phyloP scores from a whole-genome alignment of 2,113 vertebrate species.

The Scalopus aquaticus region DNA sequence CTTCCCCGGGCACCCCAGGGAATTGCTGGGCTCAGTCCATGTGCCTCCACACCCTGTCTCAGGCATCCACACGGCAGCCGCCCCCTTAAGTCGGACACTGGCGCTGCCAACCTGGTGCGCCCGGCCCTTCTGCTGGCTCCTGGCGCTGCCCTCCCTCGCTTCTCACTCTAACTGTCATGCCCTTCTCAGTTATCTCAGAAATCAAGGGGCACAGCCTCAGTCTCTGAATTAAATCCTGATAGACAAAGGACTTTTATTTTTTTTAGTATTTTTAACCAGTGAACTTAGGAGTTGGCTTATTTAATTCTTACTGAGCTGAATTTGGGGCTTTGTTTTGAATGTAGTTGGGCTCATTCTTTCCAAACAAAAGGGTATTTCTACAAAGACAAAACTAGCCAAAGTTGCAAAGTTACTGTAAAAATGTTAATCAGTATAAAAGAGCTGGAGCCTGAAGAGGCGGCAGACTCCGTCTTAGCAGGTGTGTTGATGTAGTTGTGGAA shows the following conservation, averaged over 20 bases:
- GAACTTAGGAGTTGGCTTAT: neutral
- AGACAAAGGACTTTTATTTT: neutral
- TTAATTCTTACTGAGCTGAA: neutral
- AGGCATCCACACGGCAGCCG: neutral
- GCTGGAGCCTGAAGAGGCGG: neutral
- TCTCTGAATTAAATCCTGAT: neutral
- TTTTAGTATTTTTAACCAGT: neutral
- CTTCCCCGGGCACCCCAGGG: neutral
- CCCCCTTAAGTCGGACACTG: neutral
- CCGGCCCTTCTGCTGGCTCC: neutral
- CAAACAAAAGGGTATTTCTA: neutral
- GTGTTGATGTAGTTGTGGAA: neutral
- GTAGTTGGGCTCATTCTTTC: neutral
- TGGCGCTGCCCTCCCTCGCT: neutral
- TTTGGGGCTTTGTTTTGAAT: neutral
- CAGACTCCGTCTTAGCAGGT: neutral
- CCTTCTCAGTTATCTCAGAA: neutral
- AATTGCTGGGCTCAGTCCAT: neutral
- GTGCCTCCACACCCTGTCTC: neutral
- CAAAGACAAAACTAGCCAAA: neutral
- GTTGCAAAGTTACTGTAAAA: neutral
- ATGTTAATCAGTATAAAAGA: neutral
- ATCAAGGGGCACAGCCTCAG: neutral
- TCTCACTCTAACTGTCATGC: neutral
- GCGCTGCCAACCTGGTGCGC: neutral